A percentile compares a stretch with the other conserved stretches of the same genome.
Conservation (phyloP, 2,113 vertebrate genomes). For the Amphiprion ocellaris region DNA sequence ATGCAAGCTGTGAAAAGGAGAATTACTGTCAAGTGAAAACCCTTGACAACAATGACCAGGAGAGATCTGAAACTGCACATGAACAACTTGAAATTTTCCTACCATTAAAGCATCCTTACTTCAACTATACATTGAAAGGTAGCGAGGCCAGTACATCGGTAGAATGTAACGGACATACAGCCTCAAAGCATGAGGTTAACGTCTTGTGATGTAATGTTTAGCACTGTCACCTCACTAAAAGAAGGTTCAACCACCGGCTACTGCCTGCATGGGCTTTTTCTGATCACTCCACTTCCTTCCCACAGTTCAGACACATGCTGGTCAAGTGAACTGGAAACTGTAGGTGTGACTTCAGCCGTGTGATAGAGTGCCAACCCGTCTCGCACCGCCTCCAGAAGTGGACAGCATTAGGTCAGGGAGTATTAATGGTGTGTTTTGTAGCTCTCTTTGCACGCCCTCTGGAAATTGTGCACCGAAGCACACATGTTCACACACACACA, state of each 20-base stretch:
- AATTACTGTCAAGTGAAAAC: slow-evolving; percentile 50
- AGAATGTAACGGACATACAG: background rate
- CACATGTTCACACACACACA: background rate
- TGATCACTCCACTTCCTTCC: slow-evolving; percentile 1
- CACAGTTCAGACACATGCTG: background rate
- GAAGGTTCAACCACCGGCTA: background rate
- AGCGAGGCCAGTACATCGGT: background rate
- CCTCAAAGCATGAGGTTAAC: background rate
- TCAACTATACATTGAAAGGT: no score
- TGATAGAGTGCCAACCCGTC: background rate
- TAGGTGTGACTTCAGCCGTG: slow-evolving; percentile 15
- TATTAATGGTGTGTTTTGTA: background rate
- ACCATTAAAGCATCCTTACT: background rate
- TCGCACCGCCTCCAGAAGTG: background rate
- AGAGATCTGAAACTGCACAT: slow-evolving; percentile 17
- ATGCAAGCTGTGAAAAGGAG: slow-evolving; percentile 42
- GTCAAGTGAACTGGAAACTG: slow-evolving; percentile 15
- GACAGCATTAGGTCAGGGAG: background rate
- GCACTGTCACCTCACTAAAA: background rate
- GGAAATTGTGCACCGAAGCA: background rate
- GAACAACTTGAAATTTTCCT: slow-evolving; percentile 1
- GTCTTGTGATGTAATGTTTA: background rate
- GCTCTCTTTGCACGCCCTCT: background rate
- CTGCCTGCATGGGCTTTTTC: background rate
- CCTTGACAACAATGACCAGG: slow-evolving; percentile 17